Conservation (phyloP, 1,140 invertebrate genomes). For the Lucilia cuprina region DNA sequence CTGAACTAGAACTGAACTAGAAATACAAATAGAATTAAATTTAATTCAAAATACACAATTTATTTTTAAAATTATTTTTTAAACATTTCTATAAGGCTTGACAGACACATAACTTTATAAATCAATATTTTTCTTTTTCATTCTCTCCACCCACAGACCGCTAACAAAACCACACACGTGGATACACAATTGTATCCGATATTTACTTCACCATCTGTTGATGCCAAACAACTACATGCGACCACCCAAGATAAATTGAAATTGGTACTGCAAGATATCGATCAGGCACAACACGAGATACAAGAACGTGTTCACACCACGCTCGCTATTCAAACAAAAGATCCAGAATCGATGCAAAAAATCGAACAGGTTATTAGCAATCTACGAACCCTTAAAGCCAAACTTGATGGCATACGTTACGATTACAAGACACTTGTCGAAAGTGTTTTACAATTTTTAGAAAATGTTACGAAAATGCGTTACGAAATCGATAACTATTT, state of each 20-base stretch:
- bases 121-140: not conserved
- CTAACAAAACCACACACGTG: constrained; percentile 77
- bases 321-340: constrained; percentile 63
- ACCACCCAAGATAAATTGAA: constrained; percentile 64
- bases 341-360: constrained; percentile 70
- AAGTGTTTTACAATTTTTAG: constrained; percentile 66
- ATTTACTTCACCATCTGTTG: constrained; percentile 70
- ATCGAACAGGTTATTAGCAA: constrained; percentile 67
- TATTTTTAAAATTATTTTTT: too few relatives aligned
- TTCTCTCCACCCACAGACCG: constrained; percentile 70
- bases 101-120: too few relatives aligned
- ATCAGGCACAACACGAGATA: constrained; percentile 75
- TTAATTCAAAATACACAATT: too few relatives aligned
- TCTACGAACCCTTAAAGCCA: constrained; percentile 59
- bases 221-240: constrained; percentile 68
- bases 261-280: constrained; percentile 73
- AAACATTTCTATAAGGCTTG: too few relatives aligned
- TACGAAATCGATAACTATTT: constrained; percentile 57
- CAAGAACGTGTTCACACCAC: constrained; percentile 72
- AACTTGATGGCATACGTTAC: constrained; percentile 71
- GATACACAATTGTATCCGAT: constrained; percentile 80
- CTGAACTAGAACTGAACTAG: too few relatives aligned
- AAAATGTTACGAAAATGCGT: constrained; percentile 53
- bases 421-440: constrained; percentile 79
- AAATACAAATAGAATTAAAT: too few relatives aligned